Evolutionary conservation across 2,797 vertebrate species (phyloP), one percentile per base, ranked within the genome.

Genomic region (Anas bahamensis): DNA sequence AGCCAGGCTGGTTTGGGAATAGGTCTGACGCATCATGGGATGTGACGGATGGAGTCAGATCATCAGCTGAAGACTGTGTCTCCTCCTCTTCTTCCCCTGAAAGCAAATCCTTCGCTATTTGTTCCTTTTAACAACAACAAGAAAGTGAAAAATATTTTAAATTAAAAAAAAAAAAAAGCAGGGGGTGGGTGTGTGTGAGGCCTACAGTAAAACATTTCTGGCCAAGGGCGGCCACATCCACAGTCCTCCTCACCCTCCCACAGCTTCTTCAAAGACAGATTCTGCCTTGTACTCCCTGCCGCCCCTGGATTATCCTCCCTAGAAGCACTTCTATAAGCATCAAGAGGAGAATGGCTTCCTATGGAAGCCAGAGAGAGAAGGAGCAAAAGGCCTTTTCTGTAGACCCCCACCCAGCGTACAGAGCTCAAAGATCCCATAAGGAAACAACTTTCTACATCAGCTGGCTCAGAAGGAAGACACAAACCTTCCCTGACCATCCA

Each of bases 21-120:
- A 99, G 97, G 96, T 98, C 98, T 2, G 99, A 98, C n/a, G 98
- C 97, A 93, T 98, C 97, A 3, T 98, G 98, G 81, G 99, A 99
- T 12, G 98, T 99, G 96, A 99, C 98, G 1, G 98, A 99, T 2
- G 98, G 98, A 52, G 98, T 98, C 97, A 99, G 98, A 94, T 99
- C 98, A 8, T 99, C 98, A 2, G 98, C 98, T 14, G 98, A 98
- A 10, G 98, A 98, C 90, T 98, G 98, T 0, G 98, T 98, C 95
- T 99, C 98, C 89, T 98, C 98, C 88, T 98, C 98, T 94, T 98
- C 98, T 96, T 98, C 98, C 94, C 98, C 98, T 65, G 98, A 98
- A 97, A 99, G 99, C 95, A 99, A 97, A 93, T 98, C 98, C 97
- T 99, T 98, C 42, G 98, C 98, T 93, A 98, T 98, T 97, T 99